Base-by-base conservation (phyloP, 2,888 invertebrate species). In the Empis stercorea region DNA sequence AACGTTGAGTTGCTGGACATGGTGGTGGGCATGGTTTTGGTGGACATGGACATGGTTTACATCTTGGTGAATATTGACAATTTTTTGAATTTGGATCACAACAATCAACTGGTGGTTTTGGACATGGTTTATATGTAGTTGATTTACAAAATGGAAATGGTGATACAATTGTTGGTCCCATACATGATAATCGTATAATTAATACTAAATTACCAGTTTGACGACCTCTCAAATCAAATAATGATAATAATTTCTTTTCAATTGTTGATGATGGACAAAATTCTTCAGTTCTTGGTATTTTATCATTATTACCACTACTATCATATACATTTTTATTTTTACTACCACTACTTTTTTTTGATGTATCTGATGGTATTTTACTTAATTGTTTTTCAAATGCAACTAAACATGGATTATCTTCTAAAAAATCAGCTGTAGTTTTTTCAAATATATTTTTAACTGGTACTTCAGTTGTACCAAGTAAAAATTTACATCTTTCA, bases 161-260 rank as follows among this genome's bases (percentile, higher is more conserved):
- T 2, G 63, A 62, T 0, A 67, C 63, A 38, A 67, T 61, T 0
- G 61, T 52, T 2, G 65, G 65, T 0, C 68, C 68, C 56, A 65
- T 63, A 51, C 66, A 66, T 2, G 65, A 59, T 16, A 68, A 47
- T 3, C 68, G 59, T 55, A 67, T 59, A 13, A 65, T 57, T 3
- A 68, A 39, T 10, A 65, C 63, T 14, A 67, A 57, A 48, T 66
- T 67, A 3, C 68, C 68, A 1, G 66, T 66, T 52, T 64, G 63
- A 41, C 57, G 56, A 1, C 52, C 52, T 43, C 59, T 61, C 39
- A 63, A 55, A 54, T 66, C 65, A 43, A 62, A 63, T 0, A 68
- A 53, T 1, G 65, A 62, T 39, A 68, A 42, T 17, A 68, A 47
- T 9, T 64, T 61, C 46, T 68, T 68, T 10, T 57, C 58, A 10